These are phyloP conservation scores for Leptoteleia sp. DNA, from an alignment of 1,140 invertebrate species.

Conservation along the genomic window DNA sequence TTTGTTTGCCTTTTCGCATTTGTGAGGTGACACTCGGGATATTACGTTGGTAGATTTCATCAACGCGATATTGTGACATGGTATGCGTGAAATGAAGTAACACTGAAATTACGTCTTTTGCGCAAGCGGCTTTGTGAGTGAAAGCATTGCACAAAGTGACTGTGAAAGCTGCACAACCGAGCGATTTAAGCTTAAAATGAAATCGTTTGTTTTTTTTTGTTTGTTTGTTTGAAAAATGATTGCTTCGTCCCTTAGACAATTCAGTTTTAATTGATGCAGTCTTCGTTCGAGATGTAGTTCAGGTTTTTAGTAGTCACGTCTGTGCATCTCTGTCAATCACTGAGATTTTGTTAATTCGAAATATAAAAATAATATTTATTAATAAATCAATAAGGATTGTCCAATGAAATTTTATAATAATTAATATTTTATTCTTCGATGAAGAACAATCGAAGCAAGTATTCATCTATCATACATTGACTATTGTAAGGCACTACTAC, in stretches of 20 bases:
- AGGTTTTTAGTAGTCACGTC: not conserved
- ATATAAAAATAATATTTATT: too few relatives aligned
- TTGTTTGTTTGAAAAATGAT: slow-evolving; percentile 45
- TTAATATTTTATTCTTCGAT: too few relatives aligned
- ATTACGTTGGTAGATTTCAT: slow-evolving; percentile 42
- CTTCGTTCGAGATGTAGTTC: not conserved
- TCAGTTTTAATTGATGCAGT: slow-evolving; percentile 1
- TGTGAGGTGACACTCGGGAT: slow-evolving; percentile 55
- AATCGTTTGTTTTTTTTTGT: not conserved
- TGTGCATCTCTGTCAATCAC: too few relatives aligned
- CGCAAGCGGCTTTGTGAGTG: slow-evolving; percentile 6
- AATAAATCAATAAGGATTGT: too few relatives aligned
- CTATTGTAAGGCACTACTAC: slow-evolving; percentile 66
- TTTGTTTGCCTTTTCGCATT: slow-evolving; percentile 55
- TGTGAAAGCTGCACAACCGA: slow-evolving; percentile 1
- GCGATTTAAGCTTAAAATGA: slow-evolving; percentile 1
- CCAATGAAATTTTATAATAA: too few relatives aligned
- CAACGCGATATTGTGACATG: slow-evolving; percentile 19
- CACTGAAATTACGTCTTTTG: slow-evolving; percentile 4
- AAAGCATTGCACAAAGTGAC: slow-evolving; percentile 2
- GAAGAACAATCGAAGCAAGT: too few relatives aligned
- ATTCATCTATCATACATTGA: slow-evolving; percentile 54
- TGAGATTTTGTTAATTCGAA: too few relatives aligned
- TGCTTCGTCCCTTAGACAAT: slow-evolving; percentile 4
- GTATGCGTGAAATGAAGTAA: slow-evolving; percentile 10